Percentiles rank a stretch among this genome's conserved stretches.
Conservation (phyloP, 92 coral and sea anemone species). For the Nematostella vectensis region DNA sequence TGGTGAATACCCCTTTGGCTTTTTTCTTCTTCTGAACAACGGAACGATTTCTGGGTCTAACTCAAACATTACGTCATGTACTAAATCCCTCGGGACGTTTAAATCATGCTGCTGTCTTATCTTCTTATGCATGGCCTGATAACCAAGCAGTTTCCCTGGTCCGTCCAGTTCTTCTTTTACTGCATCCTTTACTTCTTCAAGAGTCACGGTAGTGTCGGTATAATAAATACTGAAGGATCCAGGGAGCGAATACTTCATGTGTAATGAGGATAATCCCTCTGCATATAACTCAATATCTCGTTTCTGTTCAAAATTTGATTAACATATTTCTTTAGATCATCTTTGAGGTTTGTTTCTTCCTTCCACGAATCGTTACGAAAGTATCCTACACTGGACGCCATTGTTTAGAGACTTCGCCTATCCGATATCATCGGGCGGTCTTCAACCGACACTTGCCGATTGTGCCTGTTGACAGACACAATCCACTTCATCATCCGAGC, state of each 20-base stretch:
- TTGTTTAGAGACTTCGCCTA: no score
- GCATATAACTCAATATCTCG: conserved; percentile 12
- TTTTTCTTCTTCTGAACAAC: conserved; percentile 4
- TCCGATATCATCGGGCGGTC: no score
- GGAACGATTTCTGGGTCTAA: neutral
- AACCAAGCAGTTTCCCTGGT: conserved; percentile 26
- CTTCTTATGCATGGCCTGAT: conserved; percentile 22
- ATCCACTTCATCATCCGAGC: no score
- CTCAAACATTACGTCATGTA: conserved; percentile 4
- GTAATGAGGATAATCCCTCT: conserved; percentile 23
- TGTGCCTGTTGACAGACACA: no score
- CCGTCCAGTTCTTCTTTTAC: conserved; percentile 25
- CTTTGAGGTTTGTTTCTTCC: conserved; percentile 12
- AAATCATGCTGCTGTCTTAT: conserved; percentile 23
- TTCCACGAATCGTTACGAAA: conserved; percentile 9
- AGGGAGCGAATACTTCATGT: conserved; percentile 27
- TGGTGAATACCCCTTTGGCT: conserved; percentile 15
- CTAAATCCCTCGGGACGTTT: conserved; percentile 12
- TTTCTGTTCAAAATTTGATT: conserved; percentile 7
- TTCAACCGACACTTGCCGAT: no score
- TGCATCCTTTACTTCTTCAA: conserved; percentile 25
- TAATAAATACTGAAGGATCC: conserved; percentile 24
- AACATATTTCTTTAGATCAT: conserved; percentile 9
- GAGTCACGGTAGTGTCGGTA: conserved; percentile 9
- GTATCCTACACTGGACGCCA: no score